These are phyloP conservation scores for Yponomeuta plumbellus DNA, from an alignment of 2,888 invertebrate genomes.

Conservation along the genomic window DNA sequence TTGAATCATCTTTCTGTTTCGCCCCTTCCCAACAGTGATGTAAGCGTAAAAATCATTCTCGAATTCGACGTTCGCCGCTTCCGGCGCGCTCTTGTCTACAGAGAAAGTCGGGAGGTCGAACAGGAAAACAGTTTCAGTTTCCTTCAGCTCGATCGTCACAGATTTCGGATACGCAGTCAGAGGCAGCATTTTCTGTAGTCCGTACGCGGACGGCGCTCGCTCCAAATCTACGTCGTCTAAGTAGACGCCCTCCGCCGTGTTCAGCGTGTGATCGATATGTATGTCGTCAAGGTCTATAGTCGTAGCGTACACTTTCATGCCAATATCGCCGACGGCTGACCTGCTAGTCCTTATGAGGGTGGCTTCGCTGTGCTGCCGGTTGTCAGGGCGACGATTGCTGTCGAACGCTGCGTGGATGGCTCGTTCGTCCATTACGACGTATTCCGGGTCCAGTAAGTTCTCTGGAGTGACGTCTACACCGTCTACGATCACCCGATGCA, in stretches of 20 bases:
- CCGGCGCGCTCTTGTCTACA: conserved; percentile 75
- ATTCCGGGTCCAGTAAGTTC: conserved; percentile 43
- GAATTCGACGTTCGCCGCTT: conserved; percentile 74
- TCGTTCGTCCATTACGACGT: conserved; percentile 48
- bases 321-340: conserved; percentile 38
- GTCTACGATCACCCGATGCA: conserved; percentile 40
- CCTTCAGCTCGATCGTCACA: conserved; percentile 79
- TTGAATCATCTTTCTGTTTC: conserved; percentile 79
- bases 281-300: conserved; percentile 72
- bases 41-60: conserved; percentile 82
- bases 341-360: conserved; percentile 33
- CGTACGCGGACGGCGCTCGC: conserved; percentile 59
- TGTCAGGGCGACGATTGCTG: conserved; percentile 34
- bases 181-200: conserved; percentile 48
- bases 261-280: conserved; percentile 64
- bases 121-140: conserved; percentile 80
- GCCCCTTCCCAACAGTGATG: conserved; percentile 80
- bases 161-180: conserved; percentile 68
- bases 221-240: conserved; percentile 42
- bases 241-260: conserved; percentile 53
- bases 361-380: conserved; percentile 40
- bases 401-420: conserved; percentile 58
- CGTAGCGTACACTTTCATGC: conserved; percentile 61
- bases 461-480: conserved; percentile 53
- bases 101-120: conserved; percentile 80